A percentile compares a stretch with the other conserved stretches of the same genome.
Conservation (phyloP, 2,113 vertebrate species). For the Bolborhynchus lineola region DNA sequence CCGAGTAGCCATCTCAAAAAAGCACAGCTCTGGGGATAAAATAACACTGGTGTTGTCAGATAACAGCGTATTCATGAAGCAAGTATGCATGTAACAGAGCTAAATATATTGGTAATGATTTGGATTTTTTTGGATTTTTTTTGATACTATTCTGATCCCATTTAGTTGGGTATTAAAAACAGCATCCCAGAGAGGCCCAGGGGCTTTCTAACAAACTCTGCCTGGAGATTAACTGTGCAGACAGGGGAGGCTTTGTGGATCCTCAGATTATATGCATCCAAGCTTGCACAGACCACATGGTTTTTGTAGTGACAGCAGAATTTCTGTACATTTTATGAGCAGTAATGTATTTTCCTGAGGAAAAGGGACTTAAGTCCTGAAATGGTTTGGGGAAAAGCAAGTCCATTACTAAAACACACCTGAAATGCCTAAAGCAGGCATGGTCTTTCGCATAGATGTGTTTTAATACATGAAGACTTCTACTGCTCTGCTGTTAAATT, state of each 20-base stretch:
- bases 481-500: neutral
- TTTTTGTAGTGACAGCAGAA: neutral
- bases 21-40: neutral
- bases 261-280: neutral
- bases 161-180: neutral
- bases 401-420: neutral
- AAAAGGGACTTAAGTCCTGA: neutral
- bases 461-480: neutral
- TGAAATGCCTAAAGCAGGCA: neutral
- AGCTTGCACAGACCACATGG: neutral
- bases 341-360: neutral
- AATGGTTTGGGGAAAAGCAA: neutral
- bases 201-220: neutral
- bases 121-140: neutral
- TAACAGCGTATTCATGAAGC: neutral
- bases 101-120: neutral
- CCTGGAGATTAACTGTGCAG: neutral
- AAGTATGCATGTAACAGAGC: neutral
- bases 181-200: neutral
- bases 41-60: neutral
- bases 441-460: neutral
- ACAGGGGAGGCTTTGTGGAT: neutral
- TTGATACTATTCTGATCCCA: neutral
- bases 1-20: neutral
- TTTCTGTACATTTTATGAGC: neutral